Percentiles rank a stretch among this genome's conserved stretches.
Conservation (phyloP, 2,797 vertebrate species). For the Tokudaia muenninki region DNA sequence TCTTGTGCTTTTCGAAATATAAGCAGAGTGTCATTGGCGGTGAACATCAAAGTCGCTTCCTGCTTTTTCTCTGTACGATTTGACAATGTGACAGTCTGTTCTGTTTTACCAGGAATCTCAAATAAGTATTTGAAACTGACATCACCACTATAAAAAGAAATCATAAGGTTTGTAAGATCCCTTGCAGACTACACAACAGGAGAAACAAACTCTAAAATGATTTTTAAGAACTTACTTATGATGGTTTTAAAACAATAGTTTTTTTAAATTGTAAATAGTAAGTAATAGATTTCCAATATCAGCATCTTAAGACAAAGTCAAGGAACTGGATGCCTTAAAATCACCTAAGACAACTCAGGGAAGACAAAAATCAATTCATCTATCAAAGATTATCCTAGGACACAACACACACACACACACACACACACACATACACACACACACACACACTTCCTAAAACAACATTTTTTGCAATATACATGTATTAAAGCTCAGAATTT, state of each 20-base stretch:
- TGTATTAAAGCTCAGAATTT: slow-evolving; percentile 6
- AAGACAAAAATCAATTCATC: not conserved
- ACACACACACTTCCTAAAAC: slow-evolving; percentile 51
- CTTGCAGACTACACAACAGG: not conserved
- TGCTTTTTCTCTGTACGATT: not conserved
- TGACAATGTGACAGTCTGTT: not conserved
- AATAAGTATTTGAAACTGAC: slow-evolving; percentile 32
- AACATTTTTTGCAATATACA: not conserved
- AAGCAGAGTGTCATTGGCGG: not conserved
- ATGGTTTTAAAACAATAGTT: not conserved
- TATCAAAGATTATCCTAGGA: slow-evolving; percentile 12
- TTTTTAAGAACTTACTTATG: not conserved
- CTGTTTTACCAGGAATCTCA: not conserved
- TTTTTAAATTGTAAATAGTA: slow-evolving; percentile 46
- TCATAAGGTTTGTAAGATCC: not conserved
- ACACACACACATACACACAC: not conserved
- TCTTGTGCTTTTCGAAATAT: not conserved
- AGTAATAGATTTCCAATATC: slow-evolving; percentile 10
- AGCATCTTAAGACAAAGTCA: not conserved
- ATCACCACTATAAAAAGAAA: not conserved
- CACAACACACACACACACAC: not conserved
- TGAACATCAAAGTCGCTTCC: not conserved
- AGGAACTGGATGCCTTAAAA: no score
- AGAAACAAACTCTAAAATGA: not conserved
- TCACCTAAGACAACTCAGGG: no score